Base-by-base conservation (phyloP, 2,888 invertebrate species). In the Synergus japonicus region DNA sequence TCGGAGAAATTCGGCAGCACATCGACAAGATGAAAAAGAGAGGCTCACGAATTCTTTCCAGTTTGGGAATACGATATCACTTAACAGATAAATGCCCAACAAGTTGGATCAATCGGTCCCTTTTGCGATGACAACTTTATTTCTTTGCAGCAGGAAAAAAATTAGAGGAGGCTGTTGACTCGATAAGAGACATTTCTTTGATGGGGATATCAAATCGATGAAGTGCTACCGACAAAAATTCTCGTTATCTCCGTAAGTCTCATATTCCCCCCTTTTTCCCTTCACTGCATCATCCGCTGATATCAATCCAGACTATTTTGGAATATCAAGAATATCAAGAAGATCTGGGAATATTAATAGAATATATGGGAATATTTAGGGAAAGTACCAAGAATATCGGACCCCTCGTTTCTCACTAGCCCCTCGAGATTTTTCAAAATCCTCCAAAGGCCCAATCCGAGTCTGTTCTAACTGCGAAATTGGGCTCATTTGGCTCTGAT, bases 211-310 rank as follows among this genome's bases (percentile, higher is more conserved):
- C 46, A 18, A 44, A 15, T 46, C 46, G 46, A 46, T 22, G 29
- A 73, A 73, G 54, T 73, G 73, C 73, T 73, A 73, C 73, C 73
- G 73, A 73, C 73, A 37, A 73, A 73, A 73, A 54, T 54, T 54
- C 73, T 73, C 54, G 12, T 73, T 73, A 73, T 73, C 73, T 54
- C n/a, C n/a, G 9, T 69, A 18, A 15, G 29, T 46, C 29, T 29
- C 46, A 46, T 69, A 69, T 69, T 69, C 15, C 15, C 49, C 15
- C 15, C 8, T 54, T 73, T 73, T 41, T 54, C 12, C 49, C 15
- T 9, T 29, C 46, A 29, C n/a, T 73, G 12, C 7, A 69, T 9
- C n/a, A 37, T 29, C 8, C n/a, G 46, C 49, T 29, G 29, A 54
- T 41, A 54, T 54, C 37, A 37, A 9, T n/a, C n/a, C 15, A 54